phyloP scores from a whole-genome alignment of 2,797 vertebrate species.

The Gallinago nigripennis region DNA sequence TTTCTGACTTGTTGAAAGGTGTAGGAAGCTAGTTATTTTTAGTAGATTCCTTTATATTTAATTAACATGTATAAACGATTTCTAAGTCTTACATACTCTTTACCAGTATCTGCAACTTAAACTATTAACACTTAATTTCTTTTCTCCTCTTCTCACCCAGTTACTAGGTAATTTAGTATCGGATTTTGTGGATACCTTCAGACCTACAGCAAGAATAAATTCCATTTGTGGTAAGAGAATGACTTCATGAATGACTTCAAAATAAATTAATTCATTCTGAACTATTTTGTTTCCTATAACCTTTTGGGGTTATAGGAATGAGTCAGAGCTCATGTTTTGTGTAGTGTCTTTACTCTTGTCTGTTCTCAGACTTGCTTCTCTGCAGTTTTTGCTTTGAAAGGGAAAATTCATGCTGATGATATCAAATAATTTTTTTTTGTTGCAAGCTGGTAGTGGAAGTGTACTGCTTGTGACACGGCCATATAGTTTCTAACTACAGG shows the following conservation, averaged over 20 bases:
- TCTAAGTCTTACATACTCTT: background rate
- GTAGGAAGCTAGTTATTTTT: background rate
- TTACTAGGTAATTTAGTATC: slow-evolving; percentile 94
- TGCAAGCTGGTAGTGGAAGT: background rate
- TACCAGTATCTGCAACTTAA: background rate
- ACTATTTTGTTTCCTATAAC: background rate
- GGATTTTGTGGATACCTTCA: slow-evolving; percentile 97
- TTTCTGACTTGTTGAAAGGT: background rate
- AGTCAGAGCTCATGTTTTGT: background rate
- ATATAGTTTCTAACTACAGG: background rate
- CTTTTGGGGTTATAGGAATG: background rate
- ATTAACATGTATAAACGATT: background rate
- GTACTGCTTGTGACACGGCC: background rate
- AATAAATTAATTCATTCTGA: background rate
- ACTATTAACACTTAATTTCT: background rate
- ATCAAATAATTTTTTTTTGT: background rate
- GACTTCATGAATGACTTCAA: background rate
- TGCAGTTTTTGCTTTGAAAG: background rate
- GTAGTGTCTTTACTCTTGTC: background rate
- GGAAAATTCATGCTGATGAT: background rate
- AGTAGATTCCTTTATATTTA: background rate
- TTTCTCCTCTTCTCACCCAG: slow-evolving; percentile 67
- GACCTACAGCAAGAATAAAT: slow-evolving; percentile 98
- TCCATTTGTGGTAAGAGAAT: slow-evolving; percentile 95
- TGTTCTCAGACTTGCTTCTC: background rate